A percentile compares a stretch with the other conserved stretches of the same genome.
phyloP scores from a whole-genome alignment of 2,113 vertebrate genomes.

The Lamprologus speciosus region DNA sequence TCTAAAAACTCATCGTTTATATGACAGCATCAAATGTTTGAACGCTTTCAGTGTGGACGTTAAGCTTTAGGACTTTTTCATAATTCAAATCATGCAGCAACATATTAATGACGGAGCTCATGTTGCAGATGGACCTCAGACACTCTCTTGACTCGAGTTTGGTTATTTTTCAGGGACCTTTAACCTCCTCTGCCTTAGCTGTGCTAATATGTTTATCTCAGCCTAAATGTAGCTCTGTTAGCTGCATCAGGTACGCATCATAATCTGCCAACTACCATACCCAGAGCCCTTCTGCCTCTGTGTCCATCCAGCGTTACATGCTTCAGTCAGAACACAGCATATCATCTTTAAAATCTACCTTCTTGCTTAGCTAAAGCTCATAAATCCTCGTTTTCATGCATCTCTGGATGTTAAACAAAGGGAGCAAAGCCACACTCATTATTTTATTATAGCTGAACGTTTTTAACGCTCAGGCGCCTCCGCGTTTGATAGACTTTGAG shows the following conservation, averaged over 20 bases:
- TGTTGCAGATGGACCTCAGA: background rate
- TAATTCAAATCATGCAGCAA: background rate
- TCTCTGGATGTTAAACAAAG: background rate
- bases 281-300: background rate
- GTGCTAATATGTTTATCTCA: background rate
- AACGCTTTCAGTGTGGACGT: background rate
- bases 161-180: background rate
- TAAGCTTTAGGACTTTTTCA: background rate
- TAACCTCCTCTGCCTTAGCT: accelerated
- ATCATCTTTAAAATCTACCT: background rate
- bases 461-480: accelerated
- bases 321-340: background rate
- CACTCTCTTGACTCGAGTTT: background rate
- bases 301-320: background rate
- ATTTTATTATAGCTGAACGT: background rate
- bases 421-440: background rate
- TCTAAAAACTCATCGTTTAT: background rate
- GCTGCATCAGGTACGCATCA: background rate
- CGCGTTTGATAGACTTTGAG: background rate
- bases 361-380: background rate
- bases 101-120: accelerated
- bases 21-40: background rate
- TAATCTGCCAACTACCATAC: background rate
- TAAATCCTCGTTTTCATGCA: accelerated
- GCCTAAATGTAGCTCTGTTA: background rate